Conservation (phyloP, 2,888 invertebrate genomes). For the Phoronis australis region DNA sequence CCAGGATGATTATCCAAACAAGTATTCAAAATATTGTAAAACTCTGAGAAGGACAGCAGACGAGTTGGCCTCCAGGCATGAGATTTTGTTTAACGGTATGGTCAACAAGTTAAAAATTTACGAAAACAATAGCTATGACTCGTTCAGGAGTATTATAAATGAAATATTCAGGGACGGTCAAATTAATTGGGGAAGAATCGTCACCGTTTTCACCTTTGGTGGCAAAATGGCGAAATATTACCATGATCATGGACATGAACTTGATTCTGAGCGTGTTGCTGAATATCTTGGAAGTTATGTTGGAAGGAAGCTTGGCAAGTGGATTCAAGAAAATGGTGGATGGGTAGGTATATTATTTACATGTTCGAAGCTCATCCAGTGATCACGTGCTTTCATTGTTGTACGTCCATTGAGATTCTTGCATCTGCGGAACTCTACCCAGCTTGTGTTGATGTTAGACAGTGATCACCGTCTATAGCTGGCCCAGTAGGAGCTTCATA, state of each 20-base stretch:
- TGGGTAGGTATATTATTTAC: conserved; percentile 41
- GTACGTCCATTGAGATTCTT: no score
- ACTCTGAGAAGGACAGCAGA: no score
- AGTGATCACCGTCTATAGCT: no score
- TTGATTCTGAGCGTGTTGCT: conserved; percentile 23
- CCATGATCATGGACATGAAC: conserved; percentile 9
- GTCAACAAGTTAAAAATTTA: conserved; percentile 36
- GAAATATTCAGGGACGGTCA: conserved; percentile 47
- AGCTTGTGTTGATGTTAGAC: no score
- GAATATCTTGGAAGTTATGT: conserved; percentile 46
- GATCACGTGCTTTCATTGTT: no score
- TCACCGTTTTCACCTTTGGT: conserved; percentile 47
- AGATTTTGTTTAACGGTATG: conserved; percentile 42
- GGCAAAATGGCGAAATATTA: conserved; percentile 33
- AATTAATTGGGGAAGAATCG: conserved; percentile 49
- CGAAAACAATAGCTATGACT: conserved; percentile 32
- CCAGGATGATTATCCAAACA: no score
- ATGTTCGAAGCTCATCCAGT: no score
- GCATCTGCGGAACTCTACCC: no score
- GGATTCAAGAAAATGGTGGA: conserved; percentile 46
- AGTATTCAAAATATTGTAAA: no score
- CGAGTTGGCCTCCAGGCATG: no score
- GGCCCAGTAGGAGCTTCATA: no score
- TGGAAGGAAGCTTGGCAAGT: conserved; percentile 36
- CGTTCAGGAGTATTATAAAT: conserved; percentile 42